Evolutionary conservation across 2,888 invertebrate genomes (phyloP).

Genomic region (Pseudococcus viburni): DNA sequence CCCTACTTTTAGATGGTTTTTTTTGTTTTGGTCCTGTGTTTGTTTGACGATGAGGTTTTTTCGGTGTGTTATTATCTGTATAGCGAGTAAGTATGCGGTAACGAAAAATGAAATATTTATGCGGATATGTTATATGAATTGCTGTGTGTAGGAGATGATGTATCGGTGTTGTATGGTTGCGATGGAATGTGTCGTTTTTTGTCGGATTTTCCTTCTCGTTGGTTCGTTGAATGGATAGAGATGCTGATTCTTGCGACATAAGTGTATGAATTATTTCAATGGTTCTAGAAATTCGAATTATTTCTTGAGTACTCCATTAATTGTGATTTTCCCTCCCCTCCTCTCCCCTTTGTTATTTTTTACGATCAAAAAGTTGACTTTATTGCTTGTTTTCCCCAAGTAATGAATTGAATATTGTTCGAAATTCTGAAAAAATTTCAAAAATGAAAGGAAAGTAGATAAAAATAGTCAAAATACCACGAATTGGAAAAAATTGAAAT

Average conservation of each 20-base stretch:
- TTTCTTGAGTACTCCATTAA: too few species aligned
- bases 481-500: too few species aligned
- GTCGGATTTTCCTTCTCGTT: background rate
- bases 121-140: slow-evolving; percentile 3
- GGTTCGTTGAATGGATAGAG: background rate
- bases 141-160: background rate
- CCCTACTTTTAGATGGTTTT: slow-evolving; percentile 13
- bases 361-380: too few species aligned
- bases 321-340: too few species aligned
- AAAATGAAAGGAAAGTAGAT: too few species aligned
- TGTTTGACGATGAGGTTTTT: background rate
- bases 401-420: too few species aligned
- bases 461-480: too few species aligned
- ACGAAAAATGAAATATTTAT: slow-evolving; percentile 33
- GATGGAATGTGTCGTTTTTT: background rate
- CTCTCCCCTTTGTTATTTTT: too few species aligned
- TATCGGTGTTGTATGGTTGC: background rate
- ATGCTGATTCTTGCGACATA: background rate
- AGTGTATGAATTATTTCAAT: too few species aligned
- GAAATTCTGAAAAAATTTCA: too few species aligned
- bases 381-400: too few species aligned
- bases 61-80: background rate
- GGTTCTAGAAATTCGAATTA: too few species aligned
- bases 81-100: background rate
- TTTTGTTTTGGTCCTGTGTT: slow-evolving; percentile 12